Conservation (phyloP, 2,888 invertebrate species). For the Heliconius ismenius region DNA sequence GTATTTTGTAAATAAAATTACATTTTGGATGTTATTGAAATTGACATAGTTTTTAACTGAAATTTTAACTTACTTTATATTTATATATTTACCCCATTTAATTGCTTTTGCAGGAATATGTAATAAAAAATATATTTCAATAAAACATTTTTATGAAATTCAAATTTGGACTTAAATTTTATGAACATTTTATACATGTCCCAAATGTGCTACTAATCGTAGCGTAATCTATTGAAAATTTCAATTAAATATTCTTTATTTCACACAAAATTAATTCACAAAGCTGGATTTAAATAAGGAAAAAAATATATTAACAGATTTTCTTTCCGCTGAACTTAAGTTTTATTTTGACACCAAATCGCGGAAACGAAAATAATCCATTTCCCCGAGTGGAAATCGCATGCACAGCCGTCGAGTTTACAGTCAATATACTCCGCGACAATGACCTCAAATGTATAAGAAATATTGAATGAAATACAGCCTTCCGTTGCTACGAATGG, state of each 20-base stretch:
- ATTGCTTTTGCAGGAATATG: no score
- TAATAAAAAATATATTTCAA: no score
- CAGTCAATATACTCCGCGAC: neutral
- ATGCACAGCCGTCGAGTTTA: neutral
- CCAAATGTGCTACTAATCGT: no score
- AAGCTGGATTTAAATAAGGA: no score
- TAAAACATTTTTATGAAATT: no score
- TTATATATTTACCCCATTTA: no score
- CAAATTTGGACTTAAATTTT: neutral
- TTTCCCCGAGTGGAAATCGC: neutral
- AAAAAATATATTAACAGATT: no score
- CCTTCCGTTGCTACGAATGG: neutral
- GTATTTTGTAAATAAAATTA: neutral
- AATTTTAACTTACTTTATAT: no score
- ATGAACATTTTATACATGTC: neutral
- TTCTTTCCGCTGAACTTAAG: no score
- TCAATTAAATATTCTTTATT: no score
- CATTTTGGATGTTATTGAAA: neutral
- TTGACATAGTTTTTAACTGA: neutral
- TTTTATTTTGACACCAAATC: neutral
- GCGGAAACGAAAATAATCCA: neutral
- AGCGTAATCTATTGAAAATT: no score
- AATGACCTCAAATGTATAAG: neutral
- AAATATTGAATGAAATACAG: neutral
- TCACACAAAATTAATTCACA: no score